A percentile compares a stretch with the other conserved stretches of the same genome.
Conservation (phyloP, 1,140 invertebrate genomes). For the Tetranychus cinnabarinus region DNA sequence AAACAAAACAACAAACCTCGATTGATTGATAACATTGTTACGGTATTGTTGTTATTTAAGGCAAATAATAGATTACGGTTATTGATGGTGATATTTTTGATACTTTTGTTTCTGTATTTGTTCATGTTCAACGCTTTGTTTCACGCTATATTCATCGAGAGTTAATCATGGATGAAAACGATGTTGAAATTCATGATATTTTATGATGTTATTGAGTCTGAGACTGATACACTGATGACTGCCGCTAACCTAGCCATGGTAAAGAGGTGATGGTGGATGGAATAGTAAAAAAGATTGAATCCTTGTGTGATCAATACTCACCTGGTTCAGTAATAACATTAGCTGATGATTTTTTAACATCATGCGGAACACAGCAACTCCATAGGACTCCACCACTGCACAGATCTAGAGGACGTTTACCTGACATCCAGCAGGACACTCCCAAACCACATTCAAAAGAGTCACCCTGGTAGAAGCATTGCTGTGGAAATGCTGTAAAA, state of each 20-base stretch:
- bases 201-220: too few species aligned
- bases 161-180: too few species aligned
- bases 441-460: constrained; percentile 67
- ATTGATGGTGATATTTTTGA: too few species aligned
- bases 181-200: too few species aligned
- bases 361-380: constrained; percentile 70
- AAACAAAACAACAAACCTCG: too few species aligned
- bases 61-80: background rate
- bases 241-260: too few species aligned
- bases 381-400: constrained; percentile 80
- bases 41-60: background rate
- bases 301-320: constrained; percentile 3
- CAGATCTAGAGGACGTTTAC: constrained; percentile 52
- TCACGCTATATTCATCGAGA: too few species aligned
- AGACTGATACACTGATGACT: too few species aligned
- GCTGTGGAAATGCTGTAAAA: constrained; percentile 64
- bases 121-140: background rate
- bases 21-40: background rate
- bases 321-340: constrained; percentile 14
- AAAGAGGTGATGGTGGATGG: too few species aligned
- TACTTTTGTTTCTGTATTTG: too few species aligned
- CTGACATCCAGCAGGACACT: constrained; percentile 63
- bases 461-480: constrained; percentile 63
- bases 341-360: constrained; percentile 9
- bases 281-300: background rate